Conservation (phyloP, 1,140 invertebrate species). For the Penaeus chinensis region DNA sequence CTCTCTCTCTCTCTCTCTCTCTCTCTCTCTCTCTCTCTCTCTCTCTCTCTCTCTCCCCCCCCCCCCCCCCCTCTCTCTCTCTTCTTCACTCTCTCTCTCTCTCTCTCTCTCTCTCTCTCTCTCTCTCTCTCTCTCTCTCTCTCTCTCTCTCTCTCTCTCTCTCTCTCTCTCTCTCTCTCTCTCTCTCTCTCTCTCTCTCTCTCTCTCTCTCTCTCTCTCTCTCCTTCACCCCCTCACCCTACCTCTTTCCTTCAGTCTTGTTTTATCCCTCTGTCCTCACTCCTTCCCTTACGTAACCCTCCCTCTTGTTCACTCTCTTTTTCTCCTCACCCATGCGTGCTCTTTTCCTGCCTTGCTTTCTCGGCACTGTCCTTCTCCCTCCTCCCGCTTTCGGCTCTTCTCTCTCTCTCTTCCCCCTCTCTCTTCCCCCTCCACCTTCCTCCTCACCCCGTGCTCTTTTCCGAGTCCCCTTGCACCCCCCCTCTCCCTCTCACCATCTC, state of each 20-base stretch:
- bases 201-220: background rate
- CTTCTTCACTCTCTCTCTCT: background rate
- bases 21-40: slow-evolving; percentile 1
- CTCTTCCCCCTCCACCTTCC: background rate
- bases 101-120: background rate
- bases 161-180: slow-evolving; percentile 6
- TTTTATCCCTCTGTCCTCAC: background rate
- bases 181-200: background rate
- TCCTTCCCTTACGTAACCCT: background rate
- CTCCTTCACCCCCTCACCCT: background rate
- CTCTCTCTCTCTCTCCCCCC: slow-evolving; percentile 7
- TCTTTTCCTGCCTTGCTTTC: too few species aligned
- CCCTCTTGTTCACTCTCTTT: background rate
- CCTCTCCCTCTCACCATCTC: background rate
- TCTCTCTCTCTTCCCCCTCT: background rate
- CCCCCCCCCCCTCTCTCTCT: background rate
- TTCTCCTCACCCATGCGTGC: background rate
- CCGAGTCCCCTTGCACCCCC: too few species aligned
- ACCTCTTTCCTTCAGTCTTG: background rate
- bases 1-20: slow-evolving; percentile 50
- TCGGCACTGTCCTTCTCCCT: background rate
- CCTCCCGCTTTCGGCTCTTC: background rate
- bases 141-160: slow-evolving; percentile 13
- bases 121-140: background rate
- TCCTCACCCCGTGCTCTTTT: background rate